Percentiles rank a stretch among this genome's conserved stretches.
Evolutionary conservation across 2,888 invertebrate species (phyloP).

Genomic region (Aproaerema taeniolella): DNA sequence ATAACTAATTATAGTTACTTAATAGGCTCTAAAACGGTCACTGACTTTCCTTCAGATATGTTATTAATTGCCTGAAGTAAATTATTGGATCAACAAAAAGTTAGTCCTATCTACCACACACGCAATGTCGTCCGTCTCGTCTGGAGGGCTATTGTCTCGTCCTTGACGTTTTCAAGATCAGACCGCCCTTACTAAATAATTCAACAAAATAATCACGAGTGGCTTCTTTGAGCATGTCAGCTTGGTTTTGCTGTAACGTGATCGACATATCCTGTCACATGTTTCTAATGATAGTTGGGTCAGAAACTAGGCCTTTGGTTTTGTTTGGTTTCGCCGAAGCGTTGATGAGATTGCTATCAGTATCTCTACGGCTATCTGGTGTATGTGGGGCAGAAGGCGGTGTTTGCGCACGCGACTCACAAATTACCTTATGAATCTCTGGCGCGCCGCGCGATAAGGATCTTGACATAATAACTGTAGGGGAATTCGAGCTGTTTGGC

Average conservation of each 20-base stretch:
- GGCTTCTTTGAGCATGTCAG: too few species aligned
- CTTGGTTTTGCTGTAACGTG: too few species aligned
- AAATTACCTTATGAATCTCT: conserved; percentile 19
- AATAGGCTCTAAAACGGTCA: too few species aligned
- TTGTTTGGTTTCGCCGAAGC: conserved; percentile 35
- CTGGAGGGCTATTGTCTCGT: not conserved
- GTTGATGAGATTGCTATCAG: conserved; percentile 33
- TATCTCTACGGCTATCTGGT: conserved; percentile 35
- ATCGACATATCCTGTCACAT: conserved; percentile 21
- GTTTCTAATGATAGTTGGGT: conserved; percentile 29
- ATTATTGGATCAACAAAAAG: not conserved
- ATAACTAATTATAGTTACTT: too few species aligned
- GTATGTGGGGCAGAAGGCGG: conserved; percentile 37
- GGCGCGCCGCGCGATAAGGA: conserved; percentile 17
- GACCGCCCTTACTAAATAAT: not conserved
- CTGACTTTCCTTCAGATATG: too few species aligned
- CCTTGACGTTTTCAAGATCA: not conserved
- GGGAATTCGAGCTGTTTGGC: conserved; percentile 3
- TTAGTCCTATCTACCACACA: not conserved
- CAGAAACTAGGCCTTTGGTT: conserved; percentile 29
- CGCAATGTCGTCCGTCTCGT: not conserved
- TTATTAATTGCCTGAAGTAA: conserved; percentile 1
- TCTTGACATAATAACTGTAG: conserved; percentile 15
- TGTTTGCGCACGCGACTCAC: conserved; percentile 41
- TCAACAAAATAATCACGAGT: too few species aligned